A percentile compares a stretch with the other conserved stretches of the same genome.
phyloP scores from a whole-genome alignment of 2,113 vertebrate species.

The Pseudorectes ferrugineus region DNA sequence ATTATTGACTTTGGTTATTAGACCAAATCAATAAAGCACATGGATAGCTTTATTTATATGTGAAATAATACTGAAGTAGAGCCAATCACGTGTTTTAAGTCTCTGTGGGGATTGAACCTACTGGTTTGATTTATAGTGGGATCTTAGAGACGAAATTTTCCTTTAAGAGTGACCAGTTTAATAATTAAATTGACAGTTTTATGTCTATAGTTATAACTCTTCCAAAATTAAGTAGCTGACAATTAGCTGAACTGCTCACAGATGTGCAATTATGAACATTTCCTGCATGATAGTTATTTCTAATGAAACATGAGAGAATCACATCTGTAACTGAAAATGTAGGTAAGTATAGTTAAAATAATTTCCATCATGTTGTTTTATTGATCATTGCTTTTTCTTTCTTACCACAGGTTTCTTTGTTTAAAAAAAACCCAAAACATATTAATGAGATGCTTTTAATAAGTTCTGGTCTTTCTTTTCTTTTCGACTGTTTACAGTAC shows the following conservation, averaged over 20 bases:
- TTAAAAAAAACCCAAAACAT: background rate
- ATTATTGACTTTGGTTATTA: background rate
- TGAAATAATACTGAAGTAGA: background rate
- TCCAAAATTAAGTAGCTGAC: background rate
- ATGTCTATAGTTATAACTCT: background rate
- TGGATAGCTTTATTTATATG: background rate
- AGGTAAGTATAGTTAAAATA: background rate
- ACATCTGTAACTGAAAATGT: background rate
- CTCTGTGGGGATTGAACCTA: background rate
- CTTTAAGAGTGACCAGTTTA: background rate
- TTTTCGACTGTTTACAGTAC: background rate
- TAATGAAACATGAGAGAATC: background rate
- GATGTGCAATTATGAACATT: background rate
- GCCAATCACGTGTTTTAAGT: background rate
- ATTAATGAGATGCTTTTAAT: background rate
- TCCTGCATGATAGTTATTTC: background rate
- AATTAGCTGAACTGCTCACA: background rate
- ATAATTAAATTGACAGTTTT: slow-evolving; percentile 19
- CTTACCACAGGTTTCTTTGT: background rate
- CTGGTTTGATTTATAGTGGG: background rate
- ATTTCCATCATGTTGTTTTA: background rate
- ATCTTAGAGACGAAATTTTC: background rate
- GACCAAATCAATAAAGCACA: background rate
- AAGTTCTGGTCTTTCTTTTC: background rate
- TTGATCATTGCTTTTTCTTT: background rate